phyloP scores from a whole-genome alignment of 2,888 invertebrate genomes.

The Coenonympha arcania region DNA sequence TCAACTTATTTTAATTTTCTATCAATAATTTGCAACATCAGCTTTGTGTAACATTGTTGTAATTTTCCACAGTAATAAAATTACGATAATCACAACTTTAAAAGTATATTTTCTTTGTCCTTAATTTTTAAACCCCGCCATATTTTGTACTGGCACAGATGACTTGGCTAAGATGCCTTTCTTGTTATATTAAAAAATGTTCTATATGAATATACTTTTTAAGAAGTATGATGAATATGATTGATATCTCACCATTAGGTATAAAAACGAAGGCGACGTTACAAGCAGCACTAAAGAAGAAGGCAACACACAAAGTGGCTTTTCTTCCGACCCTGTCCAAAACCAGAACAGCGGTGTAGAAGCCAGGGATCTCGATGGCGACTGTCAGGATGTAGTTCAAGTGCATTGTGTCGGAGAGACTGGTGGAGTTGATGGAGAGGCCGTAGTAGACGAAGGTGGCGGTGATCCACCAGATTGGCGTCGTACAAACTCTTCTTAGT shows the following conservation, averaged over 20 bases:
- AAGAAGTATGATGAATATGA: too few relatives aligned
- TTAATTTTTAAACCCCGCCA: too few relatives aligned
- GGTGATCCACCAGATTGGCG: constrained; percentile 85
- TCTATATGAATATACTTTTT: too few relatives aligned
- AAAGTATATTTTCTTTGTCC: too few relatives aligned
- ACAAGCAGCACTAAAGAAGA: constrained; percentile 73
- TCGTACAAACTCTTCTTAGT: constrained; percentile 74
- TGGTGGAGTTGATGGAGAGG: constrained; percentile 82
- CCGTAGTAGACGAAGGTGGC: constrained; percentile 87
- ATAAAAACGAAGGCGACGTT: constrained; percentile 57
- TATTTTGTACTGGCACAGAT: too few relatives aligned
- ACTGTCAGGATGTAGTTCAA: constrained; percentile 79
- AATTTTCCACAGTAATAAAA: too few relatives aligned
- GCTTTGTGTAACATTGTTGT: too few relatives aligned
- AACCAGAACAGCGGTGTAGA: constrained; percentile 74
- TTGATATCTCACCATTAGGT: constrained; percentile 70
- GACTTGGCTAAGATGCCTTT: too few relatives aligned
- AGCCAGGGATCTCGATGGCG: constrained; percentile 81
- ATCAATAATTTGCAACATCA: too few relatives aligned
- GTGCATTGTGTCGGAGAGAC: constrained; percentile 81
- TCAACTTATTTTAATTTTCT: too few relatives aligned
- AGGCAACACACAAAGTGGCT: constrained; percentile 73
- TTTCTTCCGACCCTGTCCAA: constrained; percentile 78
- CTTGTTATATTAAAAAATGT: too few relatives aligned
- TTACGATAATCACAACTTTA: too few relatives aligned